Conservation (phyloP, 2,888 invertebrate species). For the Kuschelorhynchus macadamiae region DNA sequence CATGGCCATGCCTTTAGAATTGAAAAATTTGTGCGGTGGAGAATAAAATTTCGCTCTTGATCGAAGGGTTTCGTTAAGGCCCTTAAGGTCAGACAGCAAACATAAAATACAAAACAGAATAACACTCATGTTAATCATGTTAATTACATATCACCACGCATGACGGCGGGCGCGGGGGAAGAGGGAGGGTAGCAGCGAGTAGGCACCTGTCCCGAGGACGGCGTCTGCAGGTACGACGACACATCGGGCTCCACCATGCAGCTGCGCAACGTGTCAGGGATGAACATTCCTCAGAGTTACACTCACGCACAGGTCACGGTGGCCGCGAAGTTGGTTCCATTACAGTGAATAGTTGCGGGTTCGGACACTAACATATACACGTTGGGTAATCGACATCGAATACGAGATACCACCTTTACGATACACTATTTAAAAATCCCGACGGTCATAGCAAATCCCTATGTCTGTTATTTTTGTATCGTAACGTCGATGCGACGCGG, state of each 20-base stretch:
- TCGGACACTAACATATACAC: slow-evolving; percentile 33
- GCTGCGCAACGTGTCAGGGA: slow-evolving; percentile 93
- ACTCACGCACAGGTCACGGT: slow-evolving; percentile 64
- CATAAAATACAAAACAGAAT: slow-evolving; percentile 64
- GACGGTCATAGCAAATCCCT: slow-evolving; percentile 37
- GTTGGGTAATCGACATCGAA: slow-evolving; percentile 30
- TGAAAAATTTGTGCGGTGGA: not conserved
- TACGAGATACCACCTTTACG: slow-evolving; percentile 44
- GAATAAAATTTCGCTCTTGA: slow-evolving; percentile 44
- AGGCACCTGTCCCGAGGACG: slow-evolving; percentile 94
- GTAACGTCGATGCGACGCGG: slow-evolving; percentile 56
- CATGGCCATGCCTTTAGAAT: slow-evolving; percentile 6
- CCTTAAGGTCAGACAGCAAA: slow-evolving; percentile 58
- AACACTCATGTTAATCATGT: slow-evolving; percentile 71
- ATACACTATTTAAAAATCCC: slow-evolving; percentile 50
- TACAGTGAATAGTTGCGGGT: slow-evolving; percentile 56
- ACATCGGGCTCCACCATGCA: slow-evolving; percentile 97
- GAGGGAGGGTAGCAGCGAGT: slow-evolving; percentile 73
- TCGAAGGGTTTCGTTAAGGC: slow-evolving; percentile 37
- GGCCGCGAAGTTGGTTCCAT: slow-evolving; percentile 63
- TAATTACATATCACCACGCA: slow-evolving; percentile 71
- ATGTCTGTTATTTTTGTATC: slow-evolving; percentile 56
- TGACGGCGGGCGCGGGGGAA: slow-evolving; percentile 67
- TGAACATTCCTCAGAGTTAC: slow-evolving; percentile 81
- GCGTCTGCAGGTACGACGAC: slow-evolving; percentile 94